Conservation (phyloP, 2,797 vertebrate genomes). For the Lerista edwardsae region DNA sequence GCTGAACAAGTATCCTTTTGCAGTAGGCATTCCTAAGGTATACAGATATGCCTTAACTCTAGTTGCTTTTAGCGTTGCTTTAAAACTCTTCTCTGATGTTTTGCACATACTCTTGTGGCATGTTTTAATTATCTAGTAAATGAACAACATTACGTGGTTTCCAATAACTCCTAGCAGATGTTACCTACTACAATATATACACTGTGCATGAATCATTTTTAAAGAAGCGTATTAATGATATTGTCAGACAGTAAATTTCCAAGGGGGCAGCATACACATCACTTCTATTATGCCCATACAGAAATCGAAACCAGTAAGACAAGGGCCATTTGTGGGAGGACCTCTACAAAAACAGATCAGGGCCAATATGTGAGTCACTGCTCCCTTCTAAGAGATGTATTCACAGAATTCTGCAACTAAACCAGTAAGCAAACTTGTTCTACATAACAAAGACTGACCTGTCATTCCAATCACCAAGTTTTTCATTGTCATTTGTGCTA, state of each 20-base stretch:
- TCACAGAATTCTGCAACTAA: neutral
- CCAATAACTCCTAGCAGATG: neutral
- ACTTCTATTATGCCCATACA: neutral
- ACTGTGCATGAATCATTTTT: neutral
- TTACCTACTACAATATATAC: neutral
- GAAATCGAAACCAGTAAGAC: neutral
- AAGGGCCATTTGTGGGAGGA: neutral
- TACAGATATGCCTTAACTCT: no score
- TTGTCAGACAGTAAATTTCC: neutral
- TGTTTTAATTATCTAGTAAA: no score
- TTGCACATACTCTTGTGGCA: no score
- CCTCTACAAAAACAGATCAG: neutral
- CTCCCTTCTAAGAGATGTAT: no score
- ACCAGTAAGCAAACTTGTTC: neutral
- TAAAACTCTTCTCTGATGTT: no score
- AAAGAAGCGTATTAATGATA: neutral
- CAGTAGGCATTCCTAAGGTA: no score
- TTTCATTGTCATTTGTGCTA: conserved; percentile 30
- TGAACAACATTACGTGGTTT: neutral
- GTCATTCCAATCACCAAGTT: neutral
- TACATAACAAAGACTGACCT: conserved; percentile 16
- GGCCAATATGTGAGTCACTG: neutral
- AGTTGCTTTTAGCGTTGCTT: no score
- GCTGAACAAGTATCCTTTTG: no score
- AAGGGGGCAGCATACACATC: neutral